These are phyloP conservation scores for Champsocephalus esox DNA, from an alignment of 2,797 vertebrate genomes.

Conservation along the genomic window DNA sequence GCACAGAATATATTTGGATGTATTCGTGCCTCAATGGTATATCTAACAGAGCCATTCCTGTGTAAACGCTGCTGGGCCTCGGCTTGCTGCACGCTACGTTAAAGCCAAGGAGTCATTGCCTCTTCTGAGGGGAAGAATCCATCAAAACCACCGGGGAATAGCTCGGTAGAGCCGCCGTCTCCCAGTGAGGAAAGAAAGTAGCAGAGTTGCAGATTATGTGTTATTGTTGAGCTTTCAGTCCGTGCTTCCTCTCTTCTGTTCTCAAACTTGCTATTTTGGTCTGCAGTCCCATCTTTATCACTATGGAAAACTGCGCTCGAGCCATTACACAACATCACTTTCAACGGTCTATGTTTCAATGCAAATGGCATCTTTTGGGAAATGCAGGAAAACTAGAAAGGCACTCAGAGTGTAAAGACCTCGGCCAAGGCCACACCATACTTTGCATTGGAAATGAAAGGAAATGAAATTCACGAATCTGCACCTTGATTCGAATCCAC, in stretches of 20 bases:
- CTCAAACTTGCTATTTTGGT: slow-evolving; percentile 66
- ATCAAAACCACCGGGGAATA: slow-evolving; percentile 83
- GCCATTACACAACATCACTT: slow-evolving; percentile 49
- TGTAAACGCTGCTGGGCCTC: slow-evolving; percentile 79
- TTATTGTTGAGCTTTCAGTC: slow-evolving; percentile 78
- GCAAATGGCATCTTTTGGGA: slow-evolving; percentile 46
- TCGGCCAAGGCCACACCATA: no score
- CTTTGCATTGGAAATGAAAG: no score
- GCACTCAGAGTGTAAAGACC: no score
- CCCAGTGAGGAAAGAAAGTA: slow-evolving; percentile 72
- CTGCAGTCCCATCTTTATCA: slow-evolving; percentile 60
- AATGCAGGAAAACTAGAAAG: background rate
- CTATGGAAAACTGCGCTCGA: slow-evolving; percentile 55
- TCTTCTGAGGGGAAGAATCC: slow-evolving; percentile 81
- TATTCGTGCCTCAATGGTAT: slow-evolving; percentile 63
- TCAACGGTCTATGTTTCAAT: slow-evolving; percentile 52
- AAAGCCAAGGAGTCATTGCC: slow-evolving; percentile 77
- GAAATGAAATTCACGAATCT: no score
- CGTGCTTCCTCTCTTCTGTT: slow-evolving; percentile 53
- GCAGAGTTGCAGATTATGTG: slow-evolving; percentile 80
- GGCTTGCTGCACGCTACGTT: slow-evolving; percentile 70
- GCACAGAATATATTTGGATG: slow-evolving; percentile 48
- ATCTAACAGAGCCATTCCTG: slow-evolving; percentile 76
- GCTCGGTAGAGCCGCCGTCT: slow-evolving; percentile 79
- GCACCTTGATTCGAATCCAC: no score